A percentile compares a stretch with the other conserved stretches of the same genome.
Evolutionary conservation across 2,797 vertebrate genomes (phyloP).

Genomic region (Craterocephalus amniculus): DNA sequence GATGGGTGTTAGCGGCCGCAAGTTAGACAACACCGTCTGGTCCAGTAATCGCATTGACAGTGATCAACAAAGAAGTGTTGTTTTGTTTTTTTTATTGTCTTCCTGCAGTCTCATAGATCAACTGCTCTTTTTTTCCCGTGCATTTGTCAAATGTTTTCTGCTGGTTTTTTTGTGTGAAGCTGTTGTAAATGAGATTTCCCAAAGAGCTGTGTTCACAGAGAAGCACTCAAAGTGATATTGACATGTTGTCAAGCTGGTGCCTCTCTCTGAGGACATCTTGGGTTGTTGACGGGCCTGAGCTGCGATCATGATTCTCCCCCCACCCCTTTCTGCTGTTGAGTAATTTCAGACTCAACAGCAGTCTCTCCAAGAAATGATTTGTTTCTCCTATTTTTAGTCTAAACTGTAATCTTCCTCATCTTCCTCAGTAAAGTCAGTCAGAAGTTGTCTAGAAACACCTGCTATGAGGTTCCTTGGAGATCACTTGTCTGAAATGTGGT

Average conservation of each 20-base stretch:
- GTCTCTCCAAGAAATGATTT: conserved; percentile 82
- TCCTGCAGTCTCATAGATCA: conserved; percentile 83
- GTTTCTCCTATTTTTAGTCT: conserved; percentile 84
- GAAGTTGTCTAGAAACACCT: conserved; percentile 80
- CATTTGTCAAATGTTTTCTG: conserved; percentile 72
- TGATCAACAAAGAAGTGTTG: conserved; percentile 87
- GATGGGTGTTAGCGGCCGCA: conserved; percentile 72
- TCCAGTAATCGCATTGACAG: conserved; percentile 84
- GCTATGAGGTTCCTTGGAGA: conserved; percentile 77
- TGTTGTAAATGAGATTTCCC: conserved; percentile 86
- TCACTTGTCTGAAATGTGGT: conserved; percentile 70
- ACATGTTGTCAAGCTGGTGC: conserved; percentile 86
- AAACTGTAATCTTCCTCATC: conserved; percentile 73
- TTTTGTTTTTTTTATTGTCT: conserved; percentile 69
- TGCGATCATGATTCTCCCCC: conserved; percentile 78
- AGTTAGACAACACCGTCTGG: conserved; percentile 82
- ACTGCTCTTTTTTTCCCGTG: conserved; percentile 65
- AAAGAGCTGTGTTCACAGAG: conserved; percentile 78
- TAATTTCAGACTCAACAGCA: conserved; percentile 84
- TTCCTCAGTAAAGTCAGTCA: conserved; percentile 77
- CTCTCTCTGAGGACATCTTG: conserved; percentile 81
- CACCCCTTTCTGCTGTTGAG: conserved; percentile 72
- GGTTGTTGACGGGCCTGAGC: conserved; percentile 81
- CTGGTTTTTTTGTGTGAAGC: conserved; percentile 65
- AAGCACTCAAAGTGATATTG: conserved; percentile 86